These are phyloP conservation scores for Corydoras maculifer DNA, from an alignment of 2,113 vertebrate genomes.

Conservation along the genomic window DNA sequence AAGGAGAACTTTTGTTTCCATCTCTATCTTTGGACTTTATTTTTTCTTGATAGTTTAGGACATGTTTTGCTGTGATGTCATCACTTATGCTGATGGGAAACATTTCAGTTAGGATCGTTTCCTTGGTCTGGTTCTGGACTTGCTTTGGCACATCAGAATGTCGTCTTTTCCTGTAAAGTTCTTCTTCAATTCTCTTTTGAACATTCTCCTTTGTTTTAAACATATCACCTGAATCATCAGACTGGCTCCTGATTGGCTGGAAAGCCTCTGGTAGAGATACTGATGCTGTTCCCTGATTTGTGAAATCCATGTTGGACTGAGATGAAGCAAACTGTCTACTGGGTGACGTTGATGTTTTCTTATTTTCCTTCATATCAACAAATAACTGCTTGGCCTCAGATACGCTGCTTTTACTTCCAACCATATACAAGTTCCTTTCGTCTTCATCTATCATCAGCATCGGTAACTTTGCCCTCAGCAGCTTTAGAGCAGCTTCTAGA, in stretches of 20 bases:
- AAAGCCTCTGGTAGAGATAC: neutral
- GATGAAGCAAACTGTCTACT: neutral
- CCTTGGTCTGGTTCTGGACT: neutral
- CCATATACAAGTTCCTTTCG: slow-evolving; percentile 49
- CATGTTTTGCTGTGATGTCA: neutral
- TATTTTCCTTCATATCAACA: neutral
- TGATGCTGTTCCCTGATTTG: slow-evolving; percentile 1
- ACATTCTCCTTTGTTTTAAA: neutral
- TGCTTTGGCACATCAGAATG: neutral
- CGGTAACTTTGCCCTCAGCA: slow-evolving; percentile 50
- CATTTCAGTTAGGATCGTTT: neutral
- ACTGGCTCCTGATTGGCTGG: neutral
- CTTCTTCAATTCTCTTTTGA: neutral
- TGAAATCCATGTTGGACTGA: neutral
- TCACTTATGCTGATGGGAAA: neutral
- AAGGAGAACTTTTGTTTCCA: slow-evolving; percentile 5
- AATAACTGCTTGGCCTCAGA: slow-evolving; percentile 58
- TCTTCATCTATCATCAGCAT: slow-evolving; percentile 55
- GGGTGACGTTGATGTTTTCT: neutral
- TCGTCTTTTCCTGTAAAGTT: neutral
- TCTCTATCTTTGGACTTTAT: neutral
- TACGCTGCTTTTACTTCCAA: slow-evolving; percentile 55
- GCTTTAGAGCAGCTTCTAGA: neutral
- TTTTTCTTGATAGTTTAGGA: neutral
- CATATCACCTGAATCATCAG: neutral